These are phyloP conservation scores for Amiota minor DNA, from an alignment of 2,888 invertebrate species.

Conservation along the genomic window DNA sequence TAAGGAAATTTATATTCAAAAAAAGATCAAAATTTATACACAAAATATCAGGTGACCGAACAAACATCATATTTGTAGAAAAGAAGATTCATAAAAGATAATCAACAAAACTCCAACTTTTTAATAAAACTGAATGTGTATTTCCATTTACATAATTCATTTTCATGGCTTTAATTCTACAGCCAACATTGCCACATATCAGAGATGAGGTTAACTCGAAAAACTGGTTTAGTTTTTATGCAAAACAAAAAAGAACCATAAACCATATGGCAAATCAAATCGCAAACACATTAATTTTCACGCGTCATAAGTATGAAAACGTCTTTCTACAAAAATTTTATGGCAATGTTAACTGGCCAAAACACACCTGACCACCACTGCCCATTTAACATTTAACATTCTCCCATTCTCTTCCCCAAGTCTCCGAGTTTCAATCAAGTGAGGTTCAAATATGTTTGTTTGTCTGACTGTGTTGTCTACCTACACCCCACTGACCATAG, in stretches of 20 bases:
- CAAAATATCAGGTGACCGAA: no score
- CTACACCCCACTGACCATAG: neutral
- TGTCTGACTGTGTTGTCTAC: neutral
- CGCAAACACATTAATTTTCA: conserved; percentile 27
- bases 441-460: no score
- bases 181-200: conserved; percentile 3
- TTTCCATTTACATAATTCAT: conserved; percentile 23
- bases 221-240: neutral
- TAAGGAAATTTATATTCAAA: neutral
- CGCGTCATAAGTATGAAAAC: neutral
- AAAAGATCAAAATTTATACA: no score
- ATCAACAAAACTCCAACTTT: no score
- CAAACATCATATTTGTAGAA: no score
- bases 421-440: neutral
- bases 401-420: no score
- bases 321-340: conserved; percentile 27
- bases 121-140: no score
- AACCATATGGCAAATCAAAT: conserved; percentile 28
- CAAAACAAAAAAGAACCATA: conserved; percentile 8
- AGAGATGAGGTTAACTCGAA: neutral
- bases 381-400: no score
- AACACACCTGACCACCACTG: neutral
- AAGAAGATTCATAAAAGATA: no score
- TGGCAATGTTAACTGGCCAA: conserved; percentile 19
- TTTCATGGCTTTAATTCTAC: conserved; percentile 16